Conservation (phyloP, 2,797 vertebrate genomes). For the Dallia pectoralis region DNA sequence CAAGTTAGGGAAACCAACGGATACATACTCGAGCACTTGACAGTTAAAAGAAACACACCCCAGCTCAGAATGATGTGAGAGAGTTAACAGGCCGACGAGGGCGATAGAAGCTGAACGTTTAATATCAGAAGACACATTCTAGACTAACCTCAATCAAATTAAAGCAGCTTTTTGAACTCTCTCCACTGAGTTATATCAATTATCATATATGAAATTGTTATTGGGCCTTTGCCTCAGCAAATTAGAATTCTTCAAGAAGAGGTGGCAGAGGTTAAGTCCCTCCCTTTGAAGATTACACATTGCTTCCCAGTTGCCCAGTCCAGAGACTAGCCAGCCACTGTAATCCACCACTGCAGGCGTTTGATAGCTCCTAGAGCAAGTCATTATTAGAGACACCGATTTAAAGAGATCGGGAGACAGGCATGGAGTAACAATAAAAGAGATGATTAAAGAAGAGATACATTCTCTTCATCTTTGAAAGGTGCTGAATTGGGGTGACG, state of each 20-base stretch:
- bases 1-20: constrained; percentile 39
- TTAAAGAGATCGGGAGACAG: neutral
- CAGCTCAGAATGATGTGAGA: neutral
- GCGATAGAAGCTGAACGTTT: constrained; percentile 10
- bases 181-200: constrained; percentile 55
- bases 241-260: constrained; percentile 42
- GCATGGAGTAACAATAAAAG: neutral
- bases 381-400: constrained; percentile 2
- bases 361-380: constrained; percentile 49
- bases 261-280: constrained; percentile 58
- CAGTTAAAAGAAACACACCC: neutral
- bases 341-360: constrained; percentile 63
- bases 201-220: constrained; percentile 39
- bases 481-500: neutral
- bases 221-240: constrained; percentile 31
- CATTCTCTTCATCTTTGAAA: neutral
- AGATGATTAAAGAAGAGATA: neutral
- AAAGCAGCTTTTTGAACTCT: constrained; percentile 36
- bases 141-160: constrained; percentile 41
- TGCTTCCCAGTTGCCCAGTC: constrained; percentile 50
- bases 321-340: constrained; percentile 52
- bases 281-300: constrained; percentile 66
- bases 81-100: constrained; percentile 6
- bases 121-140: constrained; percentile 20
- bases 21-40: constrained; percentile 5